Evolutionary conservation across 2,113 vertebrate genomes (phyloP).

Genomic region (Myxocyprinus asiaticus): DNA sequence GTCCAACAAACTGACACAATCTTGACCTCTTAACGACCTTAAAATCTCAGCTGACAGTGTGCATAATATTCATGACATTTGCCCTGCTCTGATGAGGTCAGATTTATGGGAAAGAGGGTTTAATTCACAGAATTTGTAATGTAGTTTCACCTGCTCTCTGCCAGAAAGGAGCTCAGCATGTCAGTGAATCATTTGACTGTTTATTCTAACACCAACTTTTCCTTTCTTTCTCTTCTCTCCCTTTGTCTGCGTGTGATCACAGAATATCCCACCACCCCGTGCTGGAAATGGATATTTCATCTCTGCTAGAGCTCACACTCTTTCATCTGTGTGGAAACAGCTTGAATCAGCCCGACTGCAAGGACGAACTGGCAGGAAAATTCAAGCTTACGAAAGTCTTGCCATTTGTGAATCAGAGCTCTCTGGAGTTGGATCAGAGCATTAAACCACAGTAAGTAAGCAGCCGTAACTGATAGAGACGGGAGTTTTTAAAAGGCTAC

Average conservation of each 20-base stretch:
- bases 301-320: constrained; percentile 12
- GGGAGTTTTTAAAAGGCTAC: constrained; percentile 16
- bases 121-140: constrained; percentile 27
- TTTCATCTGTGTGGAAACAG: constrained; percentile 37
- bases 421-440: constrained; percentile 17
- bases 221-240: constrained; percentile 11
- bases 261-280: constrained; percentile 25
- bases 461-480: constrained; percentile 27
- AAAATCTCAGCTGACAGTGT: neutral
- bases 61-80: neutral
- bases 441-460: constrained; percentile 38
- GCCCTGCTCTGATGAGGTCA: neutral
- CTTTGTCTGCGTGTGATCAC: constrained; percentile 10
- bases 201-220: constrained; percentile 25
- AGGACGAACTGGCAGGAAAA: constrained; percentile 6
- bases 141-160: constrained; percentile 1
- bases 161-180: constrained; percentile 28
- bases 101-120: neutral
- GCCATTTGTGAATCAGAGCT: constrained; percentile 28
- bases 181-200: constrained; percentile 29
- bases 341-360: neutral
- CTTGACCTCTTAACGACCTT: too few relatives aligned
- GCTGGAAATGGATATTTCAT: constrained; percentile 39
- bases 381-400: constrained; percentile 20
- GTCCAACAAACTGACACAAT: too few relatives aligned